Conservation (phyloP, 92 coral and sea anemone species). For the Porites cylindrica region DNA sequence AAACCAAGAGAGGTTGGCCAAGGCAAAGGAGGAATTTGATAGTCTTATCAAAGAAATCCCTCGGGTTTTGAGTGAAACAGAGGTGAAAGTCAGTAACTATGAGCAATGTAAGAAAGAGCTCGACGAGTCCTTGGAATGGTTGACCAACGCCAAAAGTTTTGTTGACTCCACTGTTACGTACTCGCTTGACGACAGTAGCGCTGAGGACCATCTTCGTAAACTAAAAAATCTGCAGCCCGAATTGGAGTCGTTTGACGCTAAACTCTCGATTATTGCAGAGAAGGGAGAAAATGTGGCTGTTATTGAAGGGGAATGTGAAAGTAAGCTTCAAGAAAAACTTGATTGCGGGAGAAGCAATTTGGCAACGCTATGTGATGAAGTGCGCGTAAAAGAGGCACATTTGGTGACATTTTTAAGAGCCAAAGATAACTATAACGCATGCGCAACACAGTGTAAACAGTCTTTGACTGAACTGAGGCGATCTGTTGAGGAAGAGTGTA, state of each 20-base stretch:
- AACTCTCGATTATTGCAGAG: constrained; percentile 19
- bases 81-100: constrained; percentile 38
- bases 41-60: constrained; percentile 38
- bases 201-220: constrained; percentile 19
- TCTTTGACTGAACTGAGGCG: constrained; percentile 13
- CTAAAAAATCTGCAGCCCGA: constrained; percentile 25
- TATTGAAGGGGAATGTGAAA: not conserved
- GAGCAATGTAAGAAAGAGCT: constrained; percentile 45
- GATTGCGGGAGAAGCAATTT: constrained; percentile 8
- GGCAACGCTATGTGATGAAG: not conserved
- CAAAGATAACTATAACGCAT: constrained; percentile 1
- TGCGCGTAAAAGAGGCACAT: constrained; percentile 2
- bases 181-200: constrained; percentile 32
- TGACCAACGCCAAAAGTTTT: constrained; percentile 48
- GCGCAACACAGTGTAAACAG: not conserved
- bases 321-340: constrained; percentile 25
- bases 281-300: not conserved
- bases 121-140: constrained; percentile 61
- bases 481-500: not conserved
- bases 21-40: constrained; percentile 5
- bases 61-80: constrained; percentile 31
- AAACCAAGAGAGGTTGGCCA: constrained; percentile 51
- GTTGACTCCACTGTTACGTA: constrained; percentile 38
- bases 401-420: constrained; percentile 17
- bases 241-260: constrained; percentile 23